These are phyloP conservation scores for Promerops cafer DNA, from an alignment of 2,113 vertebrate genomes.

Conservation along the genomic window DNA sequence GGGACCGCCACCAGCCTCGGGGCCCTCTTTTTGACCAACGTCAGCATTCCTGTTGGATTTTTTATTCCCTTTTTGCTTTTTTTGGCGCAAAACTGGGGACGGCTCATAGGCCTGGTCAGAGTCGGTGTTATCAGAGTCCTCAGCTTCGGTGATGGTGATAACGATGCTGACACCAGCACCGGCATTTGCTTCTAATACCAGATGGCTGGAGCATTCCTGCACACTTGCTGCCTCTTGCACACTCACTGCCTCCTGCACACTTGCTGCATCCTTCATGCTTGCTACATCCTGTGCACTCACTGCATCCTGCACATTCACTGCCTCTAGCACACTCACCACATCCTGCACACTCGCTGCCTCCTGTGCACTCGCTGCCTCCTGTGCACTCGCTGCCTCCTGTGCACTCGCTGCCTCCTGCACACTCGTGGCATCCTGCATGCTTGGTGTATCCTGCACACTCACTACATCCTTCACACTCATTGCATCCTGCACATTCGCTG, in stretches of 20 bases:
- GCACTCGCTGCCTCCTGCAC: accelerated
- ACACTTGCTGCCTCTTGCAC: background rate
- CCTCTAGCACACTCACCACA: accelerated
- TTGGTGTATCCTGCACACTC: accelerated
- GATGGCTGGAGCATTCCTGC: constrained; percentile 6
- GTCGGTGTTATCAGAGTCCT: constrained; percentile 68
- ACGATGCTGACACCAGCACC: constrained; percentile 38
- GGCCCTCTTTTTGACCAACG: background rate
- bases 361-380: accelerated
- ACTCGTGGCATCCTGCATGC: too few species aligned
- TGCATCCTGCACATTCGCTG: accelerated
- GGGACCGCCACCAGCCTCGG: accelerated
- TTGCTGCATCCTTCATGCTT: accelerated
- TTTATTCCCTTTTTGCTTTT: constrained; percentile 66
- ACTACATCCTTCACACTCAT: accelerated
- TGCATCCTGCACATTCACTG: accelerated
- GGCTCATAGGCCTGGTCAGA: constrained; percentile 65
- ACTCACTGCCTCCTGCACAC: accelerated
- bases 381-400: accelerated
- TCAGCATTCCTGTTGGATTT: background rate
- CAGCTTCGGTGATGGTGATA: constrained; percentile 73
- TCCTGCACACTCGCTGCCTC: accelerated
- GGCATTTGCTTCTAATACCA: constrained; percentile 13
- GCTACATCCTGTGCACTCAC: accelerated
- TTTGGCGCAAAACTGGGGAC: constrained; percentile 55